Evolutionary conservation across 1,140 invertebrate genomes (phyloP), one percentile per base, ranked within the genome.

Genomic region (Harlomillsia oculata): DNA sequence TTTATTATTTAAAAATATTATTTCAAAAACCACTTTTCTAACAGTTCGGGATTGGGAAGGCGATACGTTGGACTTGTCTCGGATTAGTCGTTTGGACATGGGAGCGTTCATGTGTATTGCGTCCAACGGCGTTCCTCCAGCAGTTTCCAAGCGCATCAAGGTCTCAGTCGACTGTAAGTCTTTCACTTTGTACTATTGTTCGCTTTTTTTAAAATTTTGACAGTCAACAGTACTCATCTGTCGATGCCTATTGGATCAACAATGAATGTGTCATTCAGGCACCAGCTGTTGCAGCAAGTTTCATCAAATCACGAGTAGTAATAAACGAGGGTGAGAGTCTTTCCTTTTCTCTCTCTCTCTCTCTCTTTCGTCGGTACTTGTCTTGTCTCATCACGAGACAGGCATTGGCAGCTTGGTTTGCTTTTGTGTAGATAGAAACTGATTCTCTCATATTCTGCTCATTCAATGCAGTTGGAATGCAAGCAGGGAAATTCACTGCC

Each of bases 141-240:
- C 75, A 89, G 86, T 52, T 9, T 52, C 50, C 71, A 91, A 92
- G 72, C 78, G 87, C 69, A 89, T 94, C 66, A 89, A 89, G 80
- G 84, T 94, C 68, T 89, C 87, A 74, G 89, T 94, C 36, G 87
- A 92, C 71, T 94, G 89, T 93, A 75, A 90, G 89, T 89, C 45
- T 5, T 21, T 23, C 37, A 3, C 5, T 37, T 39, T 46, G 28
- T 14, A 28, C 18, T n/a, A n/a, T n/a, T n/a, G n/a, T 23, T 53
- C n/a, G 37, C 30, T 25, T 50, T 16, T 44, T 58, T 52, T 32
- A 30, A 30, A 16, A 29, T 46, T 14, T 3, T 26, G 20, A 30
- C 20, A 4, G 9, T 26, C 14, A 30, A 6, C 14, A 46, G 18
- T 46, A 9, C 18, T 9, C 18, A 9, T 40, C 9, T 23, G 26